These are phyloP conservation scores for Pseudoatta argentina DNA, from an alignment of 1,140 invertebrate species.

Conservation along the genomic window DNA sequence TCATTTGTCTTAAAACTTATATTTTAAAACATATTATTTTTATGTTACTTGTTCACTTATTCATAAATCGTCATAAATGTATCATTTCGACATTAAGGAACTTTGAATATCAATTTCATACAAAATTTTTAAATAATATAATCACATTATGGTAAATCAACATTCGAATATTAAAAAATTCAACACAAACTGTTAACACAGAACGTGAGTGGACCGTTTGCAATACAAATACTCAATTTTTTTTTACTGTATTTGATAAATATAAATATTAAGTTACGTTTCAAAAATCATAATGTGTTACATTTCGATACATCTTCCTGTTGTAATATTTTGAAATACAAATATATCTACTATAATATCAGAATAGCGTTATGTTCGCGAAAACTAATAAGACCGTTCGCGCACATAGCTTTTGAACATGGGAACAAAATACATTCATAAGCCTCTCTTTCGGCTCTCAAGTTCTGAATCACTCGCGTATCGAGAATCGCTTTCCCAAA, in stretches of 20 bases:
- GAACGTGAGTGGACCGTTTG: too few species aligned
- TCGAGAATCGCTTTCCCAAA: neutral
- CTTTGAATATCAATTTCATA: too few species aligned
- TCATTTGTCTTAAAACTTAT: too few species aligned
- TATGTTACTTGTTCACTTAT: too few species aligned
- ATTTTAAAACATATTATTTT: too few species aligned
- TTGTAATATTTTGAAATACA: conserved; percentile 7
- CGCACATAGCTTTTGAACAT: neutral
- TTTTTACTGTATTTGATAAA: neutral
- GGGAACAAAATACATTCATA: neutral
- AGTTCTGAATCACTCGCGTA: neutral
- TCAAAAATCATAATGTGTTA: neutral
- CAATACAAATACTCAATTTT: too few species aligned
- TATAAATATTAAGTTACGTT: conserved; percentile 1
- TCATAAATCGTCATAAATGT: too few species aligned
- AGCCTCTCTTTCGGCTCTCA: conserved; percentile 16
- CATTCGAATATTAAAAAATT: too few species aligned
- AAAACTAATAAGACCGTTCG: neutral
- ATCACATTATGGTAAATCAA: too few species aligned
- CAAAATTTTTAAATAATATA: too few species aligned
- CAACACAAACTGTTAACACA: too few species aligned
- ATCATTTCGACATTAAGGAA: too few species aligned
- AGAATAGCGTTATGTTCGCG: neutral
- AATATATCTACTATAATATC: neutral
- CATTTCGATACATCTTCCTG: neutral